Conservation (phyloP, 2,888 invertebrate genomes). For the Chironomus tentans region DNA sequence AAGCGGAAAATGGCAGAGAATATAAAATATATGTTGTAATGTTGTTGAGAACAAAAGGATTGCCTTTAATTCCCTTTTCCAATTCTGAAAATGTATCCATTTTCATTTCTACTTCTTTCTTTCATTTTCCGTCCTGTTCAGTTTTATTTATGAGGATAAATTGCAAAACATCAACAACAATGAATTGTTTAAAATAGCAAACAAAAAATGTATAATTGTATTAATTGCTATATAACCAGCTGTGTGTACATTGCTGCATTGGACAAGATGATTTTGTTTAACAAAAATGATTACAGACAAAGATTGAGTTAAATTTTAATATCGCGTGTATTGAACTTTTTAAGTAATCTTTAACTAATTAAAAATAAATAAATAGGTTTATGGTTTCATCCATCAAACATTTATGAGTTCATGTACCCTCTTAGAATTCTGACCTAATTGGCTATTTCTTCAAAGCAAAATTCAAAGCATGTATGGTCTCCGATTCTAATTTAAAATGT, state of each 20-base stretch:
- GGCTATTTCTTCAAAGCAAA: not conserved
- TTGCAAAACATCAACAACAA: not conserved
- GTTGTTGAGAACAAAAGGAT: not conserved
- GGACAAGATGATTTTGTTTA: too few species aligned
- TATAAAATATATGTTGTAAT: not conserved
- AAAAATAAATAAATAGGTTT: too few species aligned
- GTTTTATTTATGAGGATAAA: slow-evolving; percentile 5
- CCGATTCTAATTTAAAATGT: not conserved
- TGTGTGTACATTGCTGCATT: not conserved
- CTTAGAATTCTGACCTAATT: not conserved
- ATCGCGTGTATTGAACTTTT: too few species aligned
- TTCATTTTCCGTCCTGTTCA: not conserved
- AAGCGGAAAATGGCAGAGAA: not conserved
- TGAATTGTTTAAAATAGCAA: not conserved
- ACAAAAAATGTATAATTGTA: slow-evolving; percentile 17
- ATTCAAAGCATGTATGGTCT: not conserved
- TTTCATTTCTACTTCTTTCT: not conserved
- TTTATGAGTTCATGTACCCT: not conserved
- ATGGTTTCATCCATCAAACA: not conserved
- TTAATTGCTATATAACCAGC: slow-evolving; percentile 15
- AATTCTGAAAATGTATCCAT: not conserved
- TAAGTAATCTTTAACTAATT: too few species aligned
- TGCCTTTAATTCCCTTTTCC: not conserved
- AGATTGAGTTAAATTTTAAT: too few species aligned
- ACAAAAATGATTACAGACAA: too few species aligned